Evolutionary conservation across 2,888 invertebrate genomes (phyloP).

Genomic region (Notodonta ziczac): DNA sequence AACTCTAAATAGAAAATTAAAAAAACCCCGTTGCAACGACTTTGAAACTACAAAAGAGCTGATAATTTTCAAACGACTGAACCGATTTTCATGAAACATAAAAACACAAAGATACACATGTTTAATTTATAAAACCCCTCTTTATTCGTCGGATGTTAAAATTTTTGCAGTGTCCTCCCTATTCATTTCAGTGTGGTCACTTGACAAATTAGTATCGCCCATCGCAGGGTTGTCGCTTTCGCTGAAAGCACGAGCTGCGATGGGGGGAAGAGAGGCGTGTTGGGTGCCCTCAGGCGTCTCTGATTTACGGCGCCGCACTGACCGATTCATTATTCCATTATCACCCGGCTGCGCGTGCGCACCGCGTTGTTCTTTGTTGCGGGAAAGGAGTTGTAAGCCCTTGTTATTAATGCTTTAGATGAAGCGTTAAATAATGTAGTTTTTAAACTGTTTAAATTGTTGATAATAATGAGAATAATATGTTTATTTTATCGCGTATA

Average conservation of each 20-base stretch:
- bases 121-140: no score
- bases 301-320: constrained; percentile 48
- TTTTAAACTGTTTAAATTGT: not conserved
- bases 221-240: constrained; percentile 53
- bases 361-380: constrained; percentile 11
- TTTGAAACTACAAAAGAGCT: no score
- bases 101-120: no score
- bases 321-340: constrained; percentile 54
- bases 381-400: not conserved
- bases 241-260: constrained; percentile 44
- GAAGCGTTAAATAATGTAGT: constrained; percentile 12
- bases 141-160: no score
- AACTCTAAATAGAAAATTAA: no score
- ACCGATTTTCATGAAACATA: no score
- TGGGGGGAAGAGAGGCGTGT: constrained; percentile 20
- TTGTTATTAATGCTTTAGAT: constrained; percentile 5
- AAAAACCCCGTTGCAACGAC: no score
- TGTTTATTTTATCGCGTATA: no score
- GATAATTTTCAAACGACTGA: no score
- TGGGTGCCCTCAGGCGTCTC: constrained; percentile 37
- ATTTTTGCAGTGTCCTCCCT: no score
- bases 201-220: constrained; percentile 45
- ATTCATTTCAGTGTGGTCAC: constrained; percentile 20
- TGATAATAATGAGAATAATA: no score
- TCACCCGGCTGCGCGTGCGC: constrained; percentile 40